Conservation (phyloP, 2,113 vertebrate genomes). For the Harpagus bidentatus region DNA sequence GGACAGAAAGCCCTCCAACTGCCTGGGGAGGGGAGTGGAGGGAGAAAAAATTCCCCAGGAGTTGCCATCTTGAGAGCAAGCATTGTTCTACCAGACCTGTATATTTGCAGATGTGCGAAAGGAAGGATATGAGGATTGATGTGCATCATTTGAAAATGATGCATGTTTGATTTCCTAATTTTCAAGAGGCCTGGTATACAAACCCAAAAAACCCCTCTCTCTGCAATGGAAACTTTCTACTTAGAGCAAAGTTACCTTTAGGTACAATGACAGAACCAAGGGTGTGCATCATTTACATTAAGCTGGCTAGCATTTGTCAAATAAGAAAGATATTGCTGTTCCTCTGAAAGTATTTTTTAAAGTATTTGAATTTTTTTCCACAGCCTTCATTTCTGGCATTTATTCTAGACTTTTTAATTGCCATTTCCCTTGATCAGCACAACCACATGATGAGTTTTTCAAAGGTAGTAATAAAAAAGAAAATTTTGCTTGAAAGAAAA, state of each 20-base stretch:
- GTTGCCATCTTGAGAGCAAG: neutral
- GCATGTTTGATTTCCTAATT: neutral
- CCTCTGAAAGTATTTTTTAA: neutral
- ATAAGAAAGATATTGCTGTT: neutral
- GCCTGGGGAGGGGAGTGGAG: neutral
- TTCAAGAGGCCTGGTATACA: neutral
- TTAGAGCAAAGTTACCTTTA: neutral
- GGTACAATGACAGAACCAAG: neutral
- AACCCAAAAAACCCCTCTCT: rapidly evolving
- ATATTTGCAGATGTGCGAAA: neutral
- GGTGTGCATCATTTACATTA: neutral
- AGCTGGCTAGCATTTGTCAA: neutral
- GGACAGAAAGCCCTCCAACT: neutral
- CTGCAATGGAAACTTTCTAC: neutral
- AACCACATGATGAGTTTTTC: neutral
- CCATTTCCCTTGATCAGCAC: neutral
- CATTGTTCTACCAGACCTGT: rapidly evolving
- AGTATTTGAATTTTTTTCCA: neutral
- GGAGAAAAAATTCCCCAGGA: neutral
- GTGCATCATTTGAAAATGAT: neutral
- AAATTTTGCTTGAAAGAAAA: neutral
- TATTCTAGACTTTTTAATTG: neutral
- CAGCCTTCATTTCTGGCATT: neutral
- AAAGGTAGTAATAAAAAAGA: neutral
- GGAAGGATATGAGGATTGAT: neutral